A percentile compares a stretch with the other conserved stretches of the same genome.
phyloP scores from a whole-genome alignment of 2,888 invertebrate genomes.

The Lymantria monacha region DNA sequence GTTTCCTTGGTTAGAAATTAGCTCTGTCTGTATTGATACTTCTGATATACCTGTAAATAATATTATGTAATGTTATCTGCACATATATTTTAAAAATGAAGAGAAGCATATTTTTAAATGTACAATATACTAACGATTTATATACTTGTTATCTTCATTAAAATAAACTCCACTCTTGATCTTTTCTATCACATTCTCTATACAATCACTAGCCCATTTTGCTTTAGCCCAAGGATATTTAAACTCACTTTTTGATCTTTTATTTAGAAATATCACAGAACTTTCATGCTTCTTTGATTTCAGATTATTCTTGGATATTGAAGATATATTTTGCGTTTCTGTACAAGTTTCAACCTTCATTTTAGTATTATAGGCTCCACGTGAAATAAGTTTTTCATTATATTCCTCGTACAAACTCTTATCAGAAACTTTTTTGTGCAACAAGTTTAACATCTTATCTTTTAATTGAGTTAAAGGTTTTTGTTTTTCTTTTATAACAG shows the following conservation, averaged over 20 bases:
- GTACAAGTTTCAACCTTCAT: neutral
- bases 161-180: constrained; percentile 64
- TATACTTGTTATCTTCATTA: constrained; percentile 39
- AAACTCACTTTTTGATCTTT: constrained; percentile 4
- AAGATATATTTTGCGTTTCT: neutral
- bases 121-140: neutral
- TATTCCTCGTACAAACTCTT: constrained; percentile 13
- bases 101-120: neutral
- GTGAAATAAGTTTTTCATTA: neutral
- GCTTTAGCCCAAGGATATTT: constrained; percentile 51
- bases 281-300: neutral
- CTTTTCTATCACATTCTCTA: constrained; percentile 68
- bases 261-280: neutral
- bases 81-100: neutral
- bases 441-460: constrained; percentile 57
- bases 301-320: neutral
- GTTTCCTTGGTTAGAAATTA: constrained; percentile 5
- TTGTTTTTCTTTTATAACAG: constrained; percentile 20
- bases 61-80: neutral
- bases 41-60: constrained; percentile 29
- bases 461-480: constrained; percentile 51
- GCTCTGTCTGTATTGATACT: constrained; percentile 44
- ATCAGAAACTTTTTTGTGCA: constrained; percentile 48
- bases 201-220: constrained; percentile 63
- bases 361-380: neutral